These are phyloP conservation scores for Cyanoderma ruficeps DNA, from an alignment of 2,113 vertebrate genomes.

Conservation along the genomic window DNA sequence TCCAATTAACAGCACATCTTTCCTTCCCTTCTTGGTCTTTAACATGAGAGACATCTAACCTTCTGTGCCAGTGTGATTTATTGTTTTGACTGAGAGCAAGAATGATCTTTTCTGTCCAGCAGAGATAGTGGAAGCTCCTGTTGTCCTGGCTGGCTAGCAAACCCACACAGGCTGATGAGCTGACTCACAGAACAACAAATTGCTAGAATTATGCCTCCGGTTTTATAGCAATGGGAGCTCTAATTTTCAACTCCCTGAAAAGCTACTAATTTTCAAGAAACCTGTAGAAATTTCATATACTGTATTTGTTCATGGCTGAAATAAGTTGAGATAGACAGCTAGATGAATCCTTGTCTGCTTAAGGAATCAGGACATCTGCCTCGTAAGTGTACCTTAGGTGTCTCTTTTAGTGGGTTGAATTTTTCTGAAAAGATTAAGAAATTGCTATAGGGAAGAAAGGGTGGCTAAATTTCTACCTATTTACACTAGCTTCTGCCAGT, in stretches of 20 bases:
- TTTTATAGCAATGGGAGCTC: neutral
- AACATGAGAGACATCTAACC: neutral
- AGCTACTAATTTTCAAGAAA: neutral
- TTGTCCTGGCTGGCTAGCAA: neutral
- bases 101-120: neutral
- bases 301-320: neutral
- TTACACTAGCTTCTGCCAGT: neutral
- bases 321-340: neutral
- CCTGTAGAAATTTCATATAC: neutral
- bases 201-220: neutral
- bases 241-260: neutral
- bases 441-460: neutral
- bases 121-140: neutral
- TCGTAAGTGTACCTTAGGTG: rapidly evolving
- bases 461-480: neutral
- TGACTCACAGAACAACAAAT: neutral
- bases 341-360: neutral
- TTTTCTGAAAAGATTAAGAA: neutral
- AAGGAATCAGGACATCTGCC: neutral
- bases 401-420: neutral
- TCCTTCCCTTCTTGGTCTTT: neutral
- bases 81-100: neutral
- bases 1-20: neutral
- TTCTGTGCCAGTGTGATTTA: neutral
- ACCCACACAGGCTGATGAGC: neutral